Conservation (phyloP, 2,797 vertebrate genomes). For the Myotis myotis region DNA sequence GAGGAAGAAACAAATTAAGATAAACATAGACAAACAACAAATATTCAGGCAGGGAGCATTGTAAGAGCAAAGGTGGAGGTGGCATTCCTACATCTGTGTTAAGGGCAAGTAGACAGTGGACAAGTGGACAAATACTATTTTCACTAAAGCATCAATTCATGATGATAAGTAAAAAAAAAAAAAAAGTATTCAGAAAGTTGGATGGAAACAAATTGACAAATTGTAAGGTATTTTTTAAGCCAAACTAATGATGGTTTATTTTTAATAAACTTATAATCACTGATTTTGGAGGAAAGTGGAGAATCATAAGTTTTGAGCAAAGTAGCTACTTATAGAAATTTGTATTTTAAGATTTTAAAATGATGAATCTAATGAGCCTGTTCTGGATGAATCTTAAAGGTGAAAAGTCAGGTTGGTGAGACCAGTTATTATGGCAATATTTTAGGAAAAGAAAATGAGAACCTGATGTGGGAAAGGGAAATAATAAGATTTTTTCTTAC, state of each 20-base stretch:
- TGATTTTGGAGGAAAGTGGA: neutral
- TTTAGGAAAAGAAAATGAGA: neutral
- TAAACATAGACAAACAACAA: neutral
- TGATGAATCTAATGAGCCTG: neutral
- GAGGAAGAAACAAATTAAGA: neutral
- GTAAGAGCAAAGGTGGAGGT: neutral
- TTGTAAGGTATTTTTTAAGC: neutral
- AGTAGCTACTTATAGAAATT: neutral
- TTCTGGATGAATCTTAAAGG: neutral
- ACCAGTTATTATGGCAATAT: neutral
- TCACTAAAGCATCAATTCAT: neutral
- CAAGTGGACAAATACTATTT: neutral
- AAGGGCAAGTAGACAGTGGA: neutral
- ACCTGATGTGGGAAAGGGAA: neutral
- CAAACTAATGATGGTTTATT: conserved; percentile 29
- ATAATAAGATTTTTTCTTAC: neutral
- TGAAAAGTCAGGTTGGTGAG: neutral
- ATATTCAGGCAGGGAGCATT: neutral
- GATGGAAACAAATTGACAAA: neutral
- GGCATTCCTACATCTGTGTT: neutral
- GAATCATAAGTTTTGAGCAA: neutral
- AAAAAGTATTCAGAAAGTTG: neutral
- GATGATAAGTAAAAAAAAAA: neutral
- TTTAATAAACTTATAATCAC: neutral
- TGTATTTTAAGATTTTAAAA: conserved; percentile 1